These are phyloP conservation scores for Poeciliopsis infans DNA, from an alignment of 2,797 vertebrate genomes.

Conservation along the genomic window DNA sequence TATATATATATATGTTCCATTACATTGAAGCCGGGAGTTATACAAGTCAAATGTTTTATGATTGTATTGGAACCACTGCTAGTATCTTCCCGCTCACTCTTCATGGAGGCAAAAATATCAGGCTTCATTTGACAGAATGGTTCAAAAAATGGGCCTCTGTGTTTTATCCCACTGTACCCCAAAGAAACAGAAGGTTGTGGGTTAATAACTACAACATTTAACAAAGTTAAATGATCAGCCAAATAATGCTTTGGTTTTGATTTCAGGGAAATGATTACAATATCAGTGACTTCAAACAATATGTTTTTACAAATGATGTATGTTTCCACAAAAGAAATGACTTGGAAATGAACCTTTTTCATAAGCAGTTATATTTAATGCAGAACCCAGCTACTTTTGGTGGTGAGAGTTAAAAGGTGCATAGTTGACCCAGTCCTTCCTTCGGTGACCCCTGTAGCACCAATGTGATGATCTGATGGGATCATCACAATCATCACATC, in stretches of 20 bases:
- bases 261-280: not conserved
- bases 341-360: not conserved
- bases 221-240: not conserved
- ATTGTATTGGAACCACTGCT: too few relatives aligned
- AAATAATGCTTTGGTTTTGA: not conserved
- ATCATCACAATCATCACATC: too few relatives aligned
- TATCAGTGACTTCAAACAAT: not conserved
- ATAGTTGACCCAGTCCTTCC: not conserved
- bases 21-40: too few relatives aligned
- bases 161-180: not conserved
- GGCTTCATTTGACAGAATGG: not conserved
- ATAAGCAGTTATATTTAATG: not conserved
- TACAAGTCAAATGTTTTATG: too few relatives aligned
- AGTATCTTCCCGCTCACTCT: not conserved
- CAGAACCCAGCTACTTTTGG: not conserved
- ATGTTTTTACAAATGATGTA: not conserved
- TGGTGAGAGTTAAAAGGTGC: not conserved
- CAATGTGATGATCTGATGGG: not conserved
- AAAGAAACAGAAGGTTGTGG: not conserved
- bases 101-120: not conserved
- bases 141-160: not conserved
- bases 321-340: not conserved
- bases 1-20: too few relatives aligned
- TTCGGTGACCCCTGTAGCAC: slow-evolving; percentile 12
- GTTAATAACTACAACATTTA: not conserved